Conservation (phyloP, 2,113 vertebrate genomes). For the Motacilla tschutschensis region DNA sequence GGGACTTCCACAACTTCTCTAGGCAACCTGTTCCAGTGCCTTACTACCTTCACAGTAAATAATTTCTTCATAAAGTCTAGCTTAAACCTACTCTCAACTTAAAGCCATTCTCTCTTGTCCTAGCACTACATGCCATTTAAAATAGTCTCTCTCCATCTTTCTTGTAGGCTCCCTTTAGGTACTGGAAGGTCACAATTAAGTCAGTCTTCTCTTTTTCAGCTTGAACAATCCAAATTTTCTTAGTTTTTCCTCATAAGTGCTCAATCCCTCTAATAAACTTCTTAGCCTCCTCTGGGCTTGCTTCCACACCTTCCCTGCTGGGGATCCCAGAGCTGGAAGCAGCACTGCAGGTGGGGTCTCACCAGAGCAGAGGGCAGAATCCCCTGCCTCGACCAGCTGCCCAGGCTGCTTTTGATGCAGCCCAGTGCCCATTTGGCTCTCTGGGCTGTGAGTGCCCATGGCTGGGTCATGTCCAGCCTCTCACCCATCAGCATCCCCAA, state of each 20-base stretch:
- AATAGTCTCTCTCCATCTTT: neutral
- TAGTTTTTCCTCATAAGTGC: neutral
- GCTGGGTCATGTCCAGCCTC: neutral
- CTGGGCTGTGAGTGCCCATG: neutral
- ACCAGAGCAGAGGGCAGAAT: neutral
- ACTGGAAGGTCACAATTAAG: neutral
- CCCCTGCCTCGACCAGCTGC: rapidly evolving
- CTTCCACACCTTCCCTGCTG: neutral
- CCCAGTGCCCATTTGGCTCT: neutral
- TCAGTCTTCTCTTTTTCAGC: neutral
- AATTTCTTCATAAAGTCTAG: neutral
- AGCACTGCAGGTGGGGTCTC: neutral
- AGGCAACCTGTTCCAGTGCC: neutral
- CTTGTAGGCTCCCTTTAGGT: neutral
- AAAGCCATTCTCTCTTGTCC: neutral
- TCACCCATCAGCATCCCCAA: neutral
- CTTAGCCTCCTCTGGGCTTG: neutral
- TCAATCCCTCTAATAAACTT: neutral
- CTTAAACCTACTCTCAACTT: neutral
- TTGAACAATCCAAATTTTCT: neutral
- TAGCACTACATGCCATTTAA: neutral
- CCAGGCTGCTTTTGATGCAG: neutral
- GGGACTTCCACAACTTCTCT: neutral
- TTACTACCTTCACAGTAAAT: neutral
- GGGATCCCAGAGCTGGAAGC: neutral